Conservation (phyloP, 2,888 invertebrate species). For the Dryobota labecula region DNA sequence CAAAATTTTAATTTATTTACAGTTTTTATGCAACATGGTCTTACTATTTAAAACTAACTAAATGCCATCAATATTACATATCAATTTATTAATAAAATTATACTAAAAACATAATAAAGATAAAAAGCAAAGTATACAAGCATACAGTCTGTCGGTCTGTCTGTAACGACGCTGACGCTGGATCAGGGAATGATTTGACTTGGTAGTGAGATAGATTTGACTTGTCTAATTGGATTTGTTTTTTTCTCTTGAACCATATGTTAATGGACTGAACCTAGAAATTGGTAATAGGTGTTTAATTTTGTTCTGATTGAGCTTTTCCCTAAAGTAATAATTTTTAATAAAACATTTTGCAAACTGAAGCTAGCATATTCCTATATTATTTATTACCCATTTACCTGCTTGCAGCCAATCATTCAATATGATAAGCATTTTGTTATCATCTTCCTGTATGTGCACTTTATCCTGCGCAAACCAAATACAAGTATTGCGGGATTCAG, state of each 20-base stretch:
- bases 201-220: not conserved
- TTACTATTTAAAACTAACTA: slow-evolving; percentile 44
- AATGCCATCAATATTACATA: slow-evolving; percentile 56
- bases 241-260: not conserved
- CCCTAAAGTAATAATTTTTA: not conserved
- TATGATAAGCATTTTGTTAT: not conserved
- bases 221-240: not conserved
- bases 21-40: slow-evolving; percentile 63
- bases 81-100: slow-evolving; percentile 34
- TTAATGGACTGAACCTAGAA: not conserved
- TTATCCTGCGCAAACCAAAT: not conserved
- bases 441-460: not conserved
- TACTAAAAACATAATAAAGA: slow-evolving; percentile 39
- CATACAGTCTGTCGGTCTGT: slow-evolving; percentile 37
- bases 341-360: not conserved
- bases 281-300: not conserved
- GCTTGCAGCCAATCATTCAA: not conserved
- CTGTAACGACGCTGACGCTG: slow-evolving; percentile 42
- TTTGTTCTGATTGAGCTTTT: not conserved
- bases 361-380: slow-evolving; percentile 1
- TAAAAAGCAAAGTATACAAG: slow-evolving; percentile 30
- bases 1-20: slow-evolving; percentile 15
- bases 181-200: slow-evolving; percentile 40
- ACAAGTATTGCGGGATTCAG: not conserved
- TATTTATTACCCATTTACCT: not conserved